These are phyloP conservation scores for Fragum sueziense DNA, from an alignment of 2,888 invertebrate species.

Conservation along the genomic window DNA sequence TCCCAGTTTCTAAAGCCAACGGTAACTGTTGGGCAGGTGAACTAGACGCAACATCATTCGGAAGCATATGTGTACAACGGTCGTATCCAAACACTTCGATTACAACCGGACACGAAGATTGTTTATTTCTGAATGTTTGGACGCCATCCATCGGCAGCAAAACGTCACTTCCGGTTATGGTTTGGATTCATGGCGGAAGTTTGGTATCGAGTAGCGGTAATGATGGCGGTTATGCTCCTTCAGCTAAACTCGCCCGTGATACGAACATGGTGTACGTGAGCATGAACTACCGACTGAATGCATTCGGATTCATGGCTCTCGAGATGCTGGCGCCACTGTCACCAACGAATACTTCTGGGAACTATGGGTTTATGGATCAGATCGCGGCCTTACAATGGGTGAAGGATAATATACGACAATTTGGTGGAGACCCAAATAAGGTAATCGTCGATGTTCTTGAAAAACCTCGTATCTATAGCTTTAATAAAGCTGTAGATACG, in stretches of 20 bases:
- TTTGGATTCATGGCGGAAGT: conserved; percentile 78
- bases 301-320: conserved; percentile 89
- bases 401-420: conserved; percentile 65
- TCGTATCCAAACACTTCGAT: background rate
- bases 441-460: too few relatives aligned
- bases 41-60: conserved; percentile 51
- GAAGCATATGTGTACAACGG: conserved; percentile 58
- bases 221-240: conserved; percentile 84
- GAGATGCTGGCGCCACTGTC: conserved; percentile 54
- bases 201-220: conserved; percentile 60
- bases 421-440: conserved; percentile 69
- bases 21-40: conserved; percentile 66
- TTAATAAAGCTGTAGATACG: too few relatives aligned
- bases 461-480: too few relatives aligned
- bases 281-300: conserved; percentile 90
- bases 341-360: conserved; percentile 59
- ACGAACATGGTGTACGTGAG: conserved; percentile 93
- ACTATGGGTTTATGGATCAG: conserved; percentile 73
- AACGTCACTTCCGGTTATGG: conserved; percentile 74
- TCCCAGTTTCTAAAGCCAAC: conserved; percentile 11
- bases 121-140: conserved; percentile 76
- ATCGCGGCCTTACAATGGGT: conserved; percentile 67
- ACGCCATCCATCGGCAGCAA: conserved; percentile 69
- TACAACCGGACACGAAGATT: conserved; percentile 71
- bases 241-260: conserved; percentile 89